phyloP scores from a whole-genome alignment of 2,888 invertebrate species.

The Pterostichus madidus region DNA sequence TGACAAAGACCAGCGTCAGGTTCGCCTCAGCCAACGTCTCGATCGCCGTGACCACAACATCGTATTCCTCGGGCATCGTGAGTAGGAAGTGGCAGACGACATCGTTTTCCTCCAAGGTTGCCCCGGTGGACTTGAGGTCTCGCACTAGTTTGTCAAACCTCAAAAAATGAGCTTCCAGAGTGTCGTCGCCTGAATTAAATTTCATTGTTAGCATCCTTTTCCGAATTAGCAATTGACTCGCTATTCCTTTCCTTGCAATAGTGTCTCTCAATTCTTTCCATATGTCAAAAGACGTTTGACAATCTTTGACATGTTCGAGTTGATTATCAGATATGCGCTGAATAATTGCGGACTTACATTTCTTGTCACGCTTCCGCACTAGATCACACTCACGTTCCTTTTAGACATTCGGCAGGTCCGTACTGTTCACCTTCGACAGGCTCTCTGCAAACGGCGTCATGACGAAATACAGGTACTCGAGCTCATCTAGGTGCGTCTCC shows the following conservation, averaged over 20 bases:
- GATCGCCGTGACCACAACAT: slow-evolving; percentile 67
- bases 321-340: slow-evolving; percentile 70
- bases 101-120: slow-evolving; percentile 68
- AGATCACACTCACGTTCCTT: neutral
- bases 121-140: slow-evolving; percentile 68
- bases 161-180: slow-evolving; percentile 33
- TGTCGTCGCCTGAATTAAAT: slow-evolving; percentile 62
- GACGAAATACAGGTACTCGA: neutral
- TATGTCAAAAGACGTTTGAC: slow-evolving; percentile 69
- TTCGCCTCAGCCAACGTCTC: slow-evolving; percentile 23
- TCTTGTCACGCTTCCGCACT: slow-evolving; percentile 60
- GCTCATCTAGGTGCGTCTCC: slow-evolving; percentile 3
- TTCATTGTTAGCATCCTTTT: slow-evolving; percentile 66
- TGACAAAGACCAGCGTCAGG: slow-evolving; percentile 9
- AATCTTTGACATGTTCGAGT: slow-evolving; percentile 68
- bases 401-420: neutral
- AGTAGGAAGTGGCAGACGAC: slow-evolving; percentile 69
- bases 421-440: neutral
- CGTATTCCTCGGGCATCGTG: slow-evolving; percentile 68
- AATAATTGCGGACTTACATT: slow-evolving; percentile 70
- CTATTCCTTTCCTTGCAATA: slow-evolving; percentile 10
- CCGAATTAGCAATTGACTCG: slow-evolving; percentile 37
- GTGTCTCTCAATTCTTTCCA: neutral
- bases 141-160: slow-evolving; percentile 68
- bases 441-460: neutral